Evolutionary conservation across 2,113 vertebrate genomes (phyloP), one percentile per base, ranked within the genome.

Genomic region (Rhinogobius similis): DNA sequence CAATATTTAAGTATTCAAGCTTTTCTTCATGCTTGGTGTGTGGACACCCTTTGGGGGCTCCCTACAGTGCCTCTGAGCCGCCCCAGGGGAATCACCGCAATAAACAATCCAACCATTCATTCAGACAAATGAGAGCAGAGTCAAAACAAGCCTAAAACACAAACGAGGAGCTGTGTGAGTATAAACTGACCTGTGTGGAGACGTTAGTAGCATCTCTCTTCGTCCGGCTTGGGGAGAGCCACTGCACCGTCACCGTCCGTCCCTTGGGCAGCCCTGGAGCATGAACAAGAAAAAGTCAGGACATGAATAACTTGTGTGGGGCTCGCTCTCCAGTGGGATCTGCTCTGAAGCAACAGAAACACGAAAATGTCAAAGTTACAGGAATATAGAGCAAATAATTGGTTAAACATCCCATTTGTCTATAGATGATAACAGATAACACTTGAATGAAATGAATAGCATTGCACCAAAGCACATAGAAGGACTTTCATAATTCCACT

Each of bases 211-310:
- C 77, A 14, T 85, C 83, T 72, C 86, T 83, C 77, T 70, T 78
- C 71, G 65, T 71, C 41, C 86, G 84, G 10, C 76, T 82, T 67
- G 70, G 63, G 65, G 83, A 87, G 27, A 90, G 59, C 91, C 91
- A 92, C 71, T 64, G 77, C 0, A 77, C 87, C 2, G 75, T 86
- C 77, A 87, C 86, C 0, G 73, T 81, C 70, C 68, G 67, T 21
- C 86, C 82, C 16, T 38, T 27, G 9, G 8, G 70, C 48, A 58
- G 70, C 55, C 76, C 91, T 92, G 71, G 8, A 67, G 59, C 39
- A 84, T 46, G 46, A 50, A 50, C 46, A 50, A 50, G 20, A 50
- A n/a, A 36, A 46, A 83, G 81, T 20, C 48, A 66, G 24, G 13
- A 73, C 26, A 73, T 78, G 59, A 78, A 68, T 39, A 10, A 14